phyloP scores from a whole-genome alignment of 2,888 invertebrate species.

The Galerucella calmariensis region DNA sequence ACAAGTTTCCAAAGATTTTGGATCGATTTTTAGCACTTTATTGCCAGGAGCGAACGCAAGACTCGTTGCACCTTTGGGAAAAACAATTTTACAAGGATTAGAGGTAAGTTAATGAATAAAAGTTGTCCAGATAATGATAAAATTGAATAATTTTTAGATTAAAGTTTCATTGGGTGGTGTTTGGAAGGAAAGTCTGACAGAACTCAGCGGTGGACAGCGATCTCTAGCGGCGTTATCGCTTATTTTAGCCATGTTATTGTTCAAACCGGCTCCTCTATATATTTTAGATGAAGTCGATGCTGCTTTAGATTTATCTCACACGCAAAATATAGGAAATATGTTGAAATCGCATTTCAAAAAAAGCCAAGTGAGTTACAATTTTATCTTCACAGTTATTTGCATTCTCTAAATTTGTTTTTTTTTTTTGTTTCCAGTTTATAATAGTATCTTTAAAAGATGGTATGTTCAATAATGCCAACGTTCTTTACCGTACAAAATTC shows the following conservation, averaged over 20 bases:
- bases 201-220: slow-evolving; percentile 96
- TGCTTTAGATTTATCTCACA: slow-evolving; percentile 96
- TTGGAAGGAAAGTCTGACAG: slow-evolving; percentile 96
- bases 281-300: slow-evolving; percentile 99
- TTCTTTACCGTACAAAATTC: slow-evolving; percentile 93
- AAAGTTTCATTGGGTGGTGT: slow-evolving; percentile 91
- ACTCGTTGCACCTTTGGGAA: slow-evolving; percentile 81
- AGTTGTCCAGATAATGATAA: not conserved
- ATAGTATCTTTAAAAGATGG: slow-evolving; percentile 98
- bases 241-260: slow-evolving; percentile 94
- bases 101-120: slow-evolving; percentile 71
- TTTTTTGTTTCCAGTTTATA: slow-evolving; percentile 81
- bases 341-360: slow-evolving; percentile 88
- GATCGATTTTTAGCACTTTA: slow-evolving; percentile 91
- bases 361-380: slow-evolving; percentile 74
- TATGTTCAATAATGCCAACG: slow-evolving; percentile 99
- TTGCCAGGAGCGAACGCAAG: slow-evolving; percentile 91
- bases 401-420: not conserved
- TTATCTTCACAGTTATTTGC: too few species aligned
- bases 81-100: slow-evolving; percentile 83
- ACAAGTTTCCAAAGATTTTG: slow-evolving; percentile 92
- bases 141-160: slow-evolving; percentile 63
- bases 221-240: slow-evolving; percentile 96
- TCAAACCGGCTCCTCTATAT: slow-evolving; percentile 98
- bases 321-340: slow-evolving; percentile 98